Evolutionary conservation across 2,113 vertebrate genomes (phyloP).

Genomic region (Monarcha castaneiventris): DNA sequence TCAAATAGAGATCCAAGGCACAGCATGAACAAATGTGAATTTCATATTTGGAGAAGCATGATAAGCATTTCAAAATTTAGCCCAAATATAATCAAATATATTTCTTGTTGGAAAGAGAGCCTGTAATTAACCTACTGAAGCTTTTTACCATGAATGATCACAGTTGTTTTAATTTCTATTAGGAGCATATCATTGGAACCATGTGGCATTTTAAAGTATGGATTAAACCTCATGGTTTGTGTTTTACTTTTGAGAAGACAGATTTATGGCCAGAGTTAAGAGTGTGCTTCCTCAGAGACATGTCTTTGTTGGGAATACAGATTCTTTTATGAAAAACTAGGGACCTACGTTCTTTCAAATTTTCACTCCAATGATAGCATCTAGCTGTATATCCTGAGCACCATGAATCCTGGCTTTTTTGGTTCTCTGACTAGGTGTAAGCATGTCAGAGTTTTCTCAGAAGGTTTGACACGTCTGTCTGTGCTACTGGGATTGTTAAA

Average conservation of each 20-base stretch:
- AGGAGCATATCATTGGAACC: background rate
- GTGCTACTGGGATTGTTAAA: background rate
- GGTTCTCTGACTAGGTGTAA: background rate
- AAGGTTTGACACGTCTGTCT: background rate
- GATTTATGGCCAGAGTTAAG: background rate
- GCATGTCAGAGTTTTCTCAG: background rate
- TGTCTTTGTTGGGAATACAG: background rate
- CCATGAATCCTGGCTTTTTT: background rate
- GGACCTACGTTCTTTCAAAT: background rate
- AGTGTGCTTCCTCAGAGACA: background rate
- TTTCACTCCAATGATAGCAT: background rate
- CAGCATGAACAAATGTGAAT: background rate
- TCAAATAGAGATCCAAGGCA: constrained; percentile 4
- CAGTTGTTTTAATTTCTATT: background rate
- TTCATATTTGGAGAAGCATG: background rate
- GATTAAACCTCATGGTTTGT: background rate
- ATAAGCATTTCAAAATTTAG: constrained; percentile 24
- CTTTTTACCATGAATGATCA: background rate
- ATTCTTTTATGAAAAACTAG: background rate
- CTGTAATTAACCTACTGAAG: background rate
- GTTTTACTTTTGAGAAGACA: background rate
- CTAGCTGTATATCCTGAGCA: background rate
- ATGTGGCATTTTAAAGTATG: background rate
- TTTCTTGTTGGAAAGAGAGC: background rate
- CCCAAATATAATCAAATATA: background rate